phyloP scores from a whole-genome alignment of 2,888 invertebrate genomes.

The Scaptomyza parva region DNA sequence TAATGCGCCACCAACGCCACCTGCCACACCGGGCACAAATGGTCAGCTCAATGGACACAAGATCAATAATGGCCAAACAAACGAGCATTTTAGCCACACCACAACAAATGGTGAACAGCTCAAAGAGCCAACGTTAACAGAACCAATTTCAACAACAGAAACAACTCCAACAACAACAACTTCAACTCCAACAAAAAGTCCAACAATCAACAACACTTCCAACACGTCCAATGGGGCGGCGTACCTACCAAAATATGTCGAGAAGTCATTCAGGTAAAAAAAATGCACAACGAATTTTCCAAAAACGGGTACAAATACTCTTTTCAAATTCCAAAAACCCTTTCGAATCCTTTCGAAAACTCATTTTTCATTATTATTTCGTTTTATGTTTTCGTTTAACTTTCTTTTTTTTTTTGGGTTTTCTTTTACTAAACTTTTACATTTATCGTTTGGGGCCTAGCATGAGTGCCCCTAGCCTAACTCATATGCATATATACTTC shows the following conservation, averaged over 20 bases:
- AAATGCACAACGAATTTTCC: conserved; percentile 13
- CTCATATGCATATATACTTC: conserved; percentile 3
- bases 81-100: conserved; percentile 7
- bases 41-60: conserved; percentile 49
- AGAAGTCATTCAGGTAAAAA: conserved; percentile 85
- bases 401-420: not conserved
- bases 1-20: conserved; percentile 39
- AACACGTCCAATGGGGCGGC: conserved; percentile 73
- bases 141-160: too few species aligned
- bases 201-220: conserved; percentile 29
- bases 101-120: conserved; percentile 43
- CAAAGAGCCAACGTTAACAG: conserved; percentile 26
- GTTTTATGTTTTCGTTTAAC: conserved; percentile 26
- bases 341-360: conserved; percentile 1
- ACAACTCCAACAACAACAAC: conserved; percentile 26
- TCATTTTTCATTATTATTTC: conserved; percentile 34
- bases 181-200: conserved; percentile 29
- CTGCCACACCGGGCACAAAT: conserved; percentile 42
- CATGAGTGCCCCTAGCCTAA: conserved; percentile 39
- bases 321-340: not conserved
- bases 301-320: conserved; percentile 4
- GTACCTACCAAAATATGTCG: conserved; percentile 85
- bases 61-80: conserved; percentile 35
- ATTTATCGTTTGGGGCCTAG: conserved; percentile 26
- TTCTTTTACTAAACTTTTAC: conserved; percentile 4